Percentiles rank a stretch among this genome's conserved stretches.
Evolutionary conservation across 2,888 invertebrate species (phyloP).

Genomic region (Drosophila mettleri): DNA sequence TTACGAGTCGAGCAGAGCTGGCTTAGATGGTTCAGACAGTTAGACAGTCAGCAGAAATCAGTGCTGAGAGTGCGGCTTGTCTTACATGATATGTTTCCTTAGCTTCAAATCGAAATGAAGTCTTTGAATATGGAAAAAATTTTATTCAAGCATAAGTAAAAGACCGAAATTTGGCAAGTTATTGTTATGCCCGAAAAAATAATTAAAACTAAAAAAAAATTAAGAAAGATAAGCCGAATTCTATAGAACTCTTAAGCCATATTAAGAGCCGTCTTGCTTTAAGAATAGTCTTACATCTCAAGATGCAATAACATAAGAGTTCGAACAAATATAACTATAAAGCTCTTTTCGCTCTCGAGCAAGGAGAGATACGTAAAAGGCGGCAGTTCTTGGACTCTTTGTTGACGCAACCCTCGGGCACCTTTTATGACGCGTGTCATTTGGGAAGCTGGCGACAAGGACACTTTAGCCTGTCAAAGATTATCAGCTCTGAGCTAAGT

Average conservation of each 20-base stretch:
- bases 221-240: too few relatives aligned
- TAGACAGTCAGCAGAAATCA: background rate
- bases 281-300: too few relatives aligned
- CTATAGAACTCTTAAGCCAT: too few relatives aligned
- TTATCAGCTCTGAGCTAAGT: slow-evolving; percentile 62
- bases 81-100: background rate
- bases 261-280: too few relatives aligned
- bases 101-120: background rate
- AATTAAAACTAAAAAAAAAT: background rate
- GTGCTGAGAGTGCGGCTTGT: background rate
- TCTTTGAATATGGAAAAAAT: background rate
- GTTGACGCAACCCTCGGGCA: slow-evolving; percentile 21
- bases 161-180: too few relatives aligned
- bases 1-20: background rate
- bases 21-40: background rate
- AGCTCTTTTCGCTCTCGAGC: background rate
- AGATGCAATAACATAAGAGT: background rate
- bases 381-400: background rate
- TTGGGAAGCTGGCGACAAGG: slow-evolving; percentile 27
- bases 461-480: slow-evolving; percentile 60
- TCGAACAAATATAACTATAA: background rate
- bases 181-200: too few relatives aligned
- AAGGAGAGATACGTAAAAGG: background rate
- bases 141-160: too few relatives aligned
- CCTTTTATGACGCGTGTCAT: slow-evolving; percentile 37